These are phyloP conservation scores for Oasisia sp. DNA, from an alignment of 2,888 invertebrate genomes.

Conservation along the genomic window DNA sequence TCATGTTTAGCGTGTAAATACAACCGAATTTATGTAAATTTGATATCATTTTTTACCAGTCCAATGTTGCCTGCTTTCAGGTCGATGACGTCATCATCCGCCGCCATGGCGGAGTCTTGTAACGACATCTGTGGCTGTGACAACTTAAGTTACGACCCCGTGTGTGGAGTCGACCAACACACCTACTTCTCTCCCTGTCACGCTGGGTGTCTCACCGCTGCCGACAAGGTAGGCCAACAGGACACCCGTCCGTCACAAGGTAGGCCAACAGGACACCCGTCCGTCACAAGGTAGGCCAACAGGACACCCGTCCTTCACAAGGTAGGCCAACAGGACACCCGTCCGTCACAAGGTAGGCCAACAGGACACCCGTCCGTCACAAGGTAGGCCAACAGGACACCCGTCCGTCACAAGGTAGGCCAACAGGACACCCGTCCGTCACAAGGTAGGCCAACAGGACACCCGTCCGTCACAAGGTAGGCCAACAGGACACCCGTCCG, in stretches of 20 bases:
- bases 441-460: too few species aligned
- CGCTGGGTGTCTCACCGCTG: constrained; percentile 20
- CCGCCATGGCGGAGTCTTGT: neutral
- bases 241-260: neutral
- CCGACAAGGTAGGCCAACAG: neutral
- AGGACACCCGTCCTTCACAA: neutral
- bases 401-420: too few species aligned
- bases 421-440: too few species aligned
- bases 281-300: neutral
- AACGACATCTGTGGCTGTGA: neutral
- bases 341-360: too few species aligned
- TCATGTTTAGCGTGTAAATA: too few species aligned
- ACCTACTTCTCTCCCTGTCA: constrained; percentile 22
- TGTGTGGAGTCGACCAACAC: neutral
- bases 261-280: neutral
- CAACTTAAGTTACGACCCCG: constrained; percentile 13
- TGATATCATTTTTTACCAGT: neutral
- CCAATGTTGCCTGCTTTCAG: neutral
- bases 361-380: too few species aligned
- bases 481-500: too few species aligned
- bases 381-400: too few species aligned
- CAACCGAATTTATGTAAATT: too few species aligned
- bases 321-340: neutral
- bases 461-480: too few species aligned
- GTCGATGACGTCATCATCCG: neutral